A percentile compares a stretch with the other conserved stretches of the same genome.
Conservation (phyloP, 2,888 invertebrate genomes). For the Coremacera marginata region DNA sequence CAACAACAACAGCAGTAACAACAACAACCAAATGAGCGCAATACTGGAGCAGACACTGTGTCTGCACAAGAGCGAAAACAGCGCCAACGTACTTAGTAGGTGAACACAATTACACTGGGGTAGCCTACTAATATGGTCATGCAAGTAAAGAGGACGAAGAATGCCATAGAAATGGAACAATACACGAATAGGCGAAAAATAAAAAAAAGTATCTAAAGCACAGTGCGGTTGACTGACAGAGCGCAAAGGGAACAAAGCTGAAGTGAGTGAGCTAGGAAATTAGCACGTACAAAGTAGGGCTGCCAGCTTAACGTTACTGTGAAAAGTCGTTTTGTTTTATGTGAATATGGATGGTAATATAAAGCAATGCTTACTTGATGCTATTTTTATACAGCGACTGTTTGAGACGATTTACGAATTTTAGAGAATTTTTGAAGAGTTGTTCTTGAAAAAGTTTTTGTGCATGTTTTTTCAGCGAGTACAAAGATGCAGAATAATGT, state of each 20-base stretch:
- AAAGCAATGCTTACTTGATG: too few relatives aligned
- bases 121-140: not conserved
- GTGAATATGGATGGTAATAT: too few relatives aligned
- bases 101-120: not conserved
- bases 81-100: not conserved
- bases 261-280: not conserved
- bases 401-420: too few relatives aligned
- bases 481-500: too few relatives aligned
- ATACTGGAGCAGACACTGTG: conserved; percentile 9
- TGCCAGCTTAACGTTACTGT: not conserved
- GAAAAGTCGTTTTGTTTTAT: too few relatives aligned
- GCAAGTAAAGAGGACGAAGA: not conserved
- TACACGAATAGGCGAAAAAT: not conserved
- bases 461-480: too few relatives aligned
- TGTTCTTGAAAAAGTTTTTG: too few relatives aligned
- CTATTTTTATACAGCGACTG: too few relatives aligned
- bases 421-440: too few relatives aligned
- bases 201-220: not conserved
- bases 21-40: not conserved
- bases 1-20: not conserved
- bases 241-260: not conserved
- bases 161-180: not conserved
- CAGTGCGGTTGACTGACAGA: conserved; percentile 11
- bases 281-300: not conserved
- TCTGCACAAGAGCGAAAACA: conserved; percentile 6